Base-by-base conservation (phyloP, 2,113 vertebrate species). In the Eonycteris spelaea region DNA sequence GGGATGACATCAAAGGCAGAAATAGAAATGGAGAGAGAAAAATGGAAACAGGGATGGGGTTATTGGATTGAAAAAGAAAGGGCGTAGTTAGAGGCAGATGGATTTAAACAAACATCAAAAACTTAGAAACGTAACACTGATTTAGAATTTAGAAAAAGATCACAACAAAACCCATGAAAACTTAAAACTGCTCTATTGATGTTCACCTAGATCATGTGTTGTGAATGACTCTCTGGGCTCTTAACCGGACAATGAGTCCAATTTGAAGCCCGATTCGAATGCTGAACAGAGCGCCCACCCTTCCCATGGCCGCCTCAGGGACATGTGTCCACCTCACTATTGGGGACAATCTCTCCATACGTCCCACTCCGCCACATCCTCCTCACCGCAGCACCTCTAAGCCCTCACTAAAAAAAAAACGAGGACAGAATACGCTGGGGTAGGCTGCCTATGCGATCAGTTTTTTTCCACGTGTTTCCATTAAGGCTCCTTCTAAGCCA, bases 1-100 rank as follows among this genome's bases (percentile, higher is more conserved):
- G 97, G 97, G 97, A 98, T 88, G 97, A 96, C 94, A 92, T 96
- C 97, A 98, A 97, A 98, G 98, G 98, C 96, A 98, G 97, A 98
- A 98, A 98, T 89, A 96, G 97, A 98, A 97, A 98, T 74, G 92
- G 95, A 95, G 84, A 82, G 92, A 96, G 95, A 96, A 95, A 98
- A 98, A 98, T 97, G 98, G 97, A 98, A 98, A 98, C 96, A 97
- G 93, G 96, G 82, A 70, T 59, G 83, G 96, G 55, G 89, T 98
- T 99, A 98, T 48, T 97, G 77, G 89, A 70, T 78, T 96, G 97
- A 84, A 97, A 97, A 2, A 79, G 93, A 97, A 97, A 86, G 88
- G 92, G 90, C 61, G 87, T 0, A 86, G 67, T 98, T 93, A 97
- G 71, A 98, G 95, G 97, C 57, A 90, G 91, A 61, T 5, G 40